phyloP scores from a whole-genome alignment of 2,113 vertebrate species.

The Cyprinodon brontotheroides region DNA sequence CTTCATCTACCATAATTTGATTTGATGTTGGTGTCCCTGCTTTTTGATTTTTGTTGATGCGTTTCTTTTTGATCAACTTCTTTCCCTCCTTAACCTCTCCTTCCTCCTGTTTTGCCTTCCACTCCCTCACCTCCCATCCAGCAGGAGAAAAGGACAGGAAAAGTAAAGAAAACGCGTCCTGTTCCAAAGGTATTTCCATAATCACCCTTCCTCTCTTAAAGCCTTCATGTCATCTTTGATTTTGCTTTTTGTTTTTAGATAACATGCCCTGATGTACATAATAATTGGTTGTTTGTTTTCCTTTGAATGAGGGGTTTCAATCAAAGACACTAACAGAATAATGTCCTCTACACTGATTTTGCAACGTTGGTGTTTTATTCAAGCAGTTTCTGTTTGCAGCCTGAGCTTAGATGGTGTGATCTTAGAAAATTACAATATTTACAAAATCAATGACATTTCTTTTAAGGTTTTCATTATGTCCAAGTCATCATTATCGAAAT shows the following conservation, averaged over 20 bases:
- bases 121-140: constrained; percentile 72
- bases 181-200: constrained; percentile 89
- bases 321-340: no score
- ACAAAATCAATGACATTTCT: no score
- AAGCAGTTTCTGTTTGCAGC: no score
- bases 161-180: constrained; percentile 84
- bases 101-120: constrained; percentile 22
- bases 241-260: constrained; percentile 20
- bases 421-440: no score
- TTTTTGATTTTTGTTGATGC: constrained; percentile 26
- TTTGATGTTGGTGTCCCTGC: constrained; percentile 28
- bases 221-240: constrained; percentile 15
- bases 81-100: constrained; percentile 73
- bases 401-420: no score
- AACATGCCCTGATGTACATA: constrained; percentile 18
- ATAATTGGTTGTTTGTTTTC: not conserved
- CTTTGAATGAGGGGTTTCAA: no score
- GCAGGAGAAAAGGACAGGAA: constrained; percentile 91
- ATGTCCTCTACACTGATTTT: no score
- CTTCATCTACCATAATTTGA: constrained; percentile 1
- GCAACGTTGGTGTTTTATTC: no score
- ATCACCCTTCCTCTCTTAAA: constrained; percentile 23
- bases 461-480: not conserved
- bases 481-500: no score
- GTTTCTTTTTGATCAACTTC: constrained; percentile 35